phyloP scores from a whole-genome alignment of 2,797 vertebrate species.

The Xiphorhynchus erythropygius region DNA sequence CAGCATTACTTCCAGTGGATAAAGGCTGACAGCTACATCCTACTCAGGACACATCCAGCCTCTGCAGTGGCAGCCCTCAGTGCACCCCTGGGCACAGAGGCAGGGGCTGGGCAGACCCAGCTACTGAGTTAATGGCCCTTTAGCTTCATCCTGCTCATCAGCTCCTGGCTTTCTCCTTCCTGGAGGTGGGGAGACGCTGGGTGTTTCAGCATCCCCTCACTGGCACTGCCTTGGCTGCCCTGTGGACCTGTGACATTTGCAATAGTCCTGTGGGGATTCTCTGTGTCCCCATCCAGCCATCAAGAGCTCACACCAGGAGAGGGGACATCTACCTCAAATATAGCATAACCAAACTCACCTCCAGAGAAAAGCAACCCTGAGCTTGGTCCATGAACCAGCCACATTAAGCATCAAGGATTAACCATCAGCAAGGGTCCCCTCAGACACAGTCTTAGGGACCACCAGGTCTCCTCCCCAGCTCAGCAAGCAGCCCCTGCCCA shows the following conservation, averaged over 20 bases:
- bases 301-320: background rate
- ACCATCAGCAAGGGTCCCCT: background rate
- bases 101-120: background rate
- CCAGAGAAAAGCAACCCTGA: background rate
- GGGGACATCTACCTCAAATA: background rate
- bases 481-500: background rate
- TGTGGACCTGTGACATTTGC: background rate
- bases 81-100: background rate
- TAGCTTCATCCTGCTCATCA: background rate
- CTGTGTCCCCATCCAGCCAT: background rate
- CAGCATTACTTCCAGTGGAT: background rate
- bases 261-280: background rate
- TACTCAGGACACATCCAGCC: background rate
- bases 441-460: background rate
- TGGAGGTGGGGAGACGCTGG: background rate
- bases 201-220: background rate
- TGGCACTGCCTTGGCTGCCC: background rate
- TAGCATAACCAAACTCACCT: background rate
- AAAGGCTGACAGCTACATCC: background rate
- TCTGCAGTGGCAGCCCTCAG: fast-evolving
- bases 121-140: background rate
- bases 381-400: fast-evolving
- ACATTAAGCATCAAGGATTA: background rate
- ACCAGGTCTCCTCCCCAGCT: background rate
- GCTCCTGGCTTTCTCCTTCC: background rate